Percentiles rank a stretch among this genome's conserved stretches.
phyloP scores from a whole-genome alignment of 2,888 invertebrate genomes.

The Chironomus tentans region DNA sequence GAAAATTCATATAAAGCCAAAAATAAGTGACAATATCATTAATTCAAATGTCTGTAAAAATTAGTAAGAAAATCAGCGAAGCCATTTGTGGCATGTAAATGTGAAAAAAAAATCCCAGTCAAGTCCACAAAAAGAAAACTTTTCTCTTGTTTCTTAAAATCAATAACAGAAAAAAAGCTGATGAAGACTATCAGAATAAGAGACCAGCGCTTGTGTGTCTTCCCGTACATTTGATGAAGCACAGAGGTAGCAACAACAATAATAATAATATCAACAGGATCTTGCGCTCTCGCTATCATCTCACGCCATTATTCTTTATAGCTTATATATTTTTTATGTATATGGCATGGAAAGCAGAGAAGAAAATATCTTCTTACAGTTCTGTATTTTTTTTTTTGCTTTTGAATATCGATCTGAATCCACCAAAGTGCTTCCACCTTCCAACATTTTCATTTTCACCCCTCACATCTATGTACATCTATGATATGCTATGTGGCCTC shows the following conservation, averaged over 20 bases:
- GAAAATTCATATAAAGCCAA: too few relatives aligned
- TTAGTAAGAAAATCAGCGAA: too few relatives aligned
- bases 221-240: not conserved
- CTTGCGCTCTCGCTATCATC: constrained; percentile 1
- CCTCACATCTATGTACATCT: not conserved
- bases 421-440: not conserved
- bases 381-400: not conserved
- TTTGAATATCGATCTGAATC: constrained; percentile 21
- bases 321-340: not conserved
- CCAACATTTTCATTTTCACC: not conserved
- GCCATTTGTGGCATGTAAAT: too few relatives aligned
- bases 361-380: not conserved
- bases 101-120: too few relatives aligned
- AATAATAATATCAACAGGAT: not conserved
- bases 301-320: not conserved
- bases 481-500: not conserved
- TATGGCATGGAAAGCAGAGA: not conserved
- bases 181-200: too few relatives aligned
- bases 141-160: too few relatives aligned
- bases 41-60: too few relatives aligned
- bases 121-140: too few relatives aligned
- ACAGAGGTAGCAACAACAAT: not conserved
- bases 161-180: too few relatives aligned
- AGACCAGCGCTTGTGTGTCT: not conserved
- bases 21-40: too few relatives aligned